Evolutionary conservation across 1,140 invertebrate species (phyloP), one percentile per base, ranked within the genome.

Genomic region (Apis mellifera): DNA sequence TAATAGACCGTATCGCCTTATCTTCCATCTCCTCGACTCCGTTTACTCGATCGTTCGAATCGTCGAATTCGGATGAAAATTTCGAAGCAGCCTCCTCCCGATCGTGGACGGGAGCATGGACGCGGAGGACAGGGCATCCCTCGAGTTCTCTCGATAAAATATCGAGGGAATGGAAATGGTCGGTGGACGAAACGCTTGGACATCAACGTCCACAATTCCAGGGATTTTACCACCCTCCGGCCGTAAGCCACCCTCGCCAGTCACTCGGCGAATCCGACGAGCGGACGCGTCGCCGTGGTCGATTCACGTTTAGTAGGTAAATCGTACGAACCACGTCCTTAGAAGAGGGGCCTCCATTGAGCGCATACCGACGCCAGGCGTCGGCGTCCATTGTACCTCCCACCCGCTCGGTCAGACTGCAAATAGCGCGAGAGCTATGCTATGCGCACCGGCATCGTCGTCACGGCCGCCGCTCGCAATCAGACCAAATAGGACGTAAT

Each of bases 401-500:
- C 64, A 21, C 73, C 55, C 54, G 32, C 64, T 62, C 26, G n/a
- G 23, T 8, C 62, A 68, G 69, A 79, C 84, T 90, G 85, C 90
- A 89, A 89, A 90, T 90, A 89, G 85, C 88, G 81, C 84, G 78
- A 82, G 79, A 85, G 85, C 77, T 77, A 75, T 77, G 74, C 84
- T 88, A 89, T 83, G 72, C 74, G 71, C 70, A 84, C 66, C 42
- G 64, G 80, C 83, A 85, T 79, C 89, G 84, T 85, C 89, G 84
- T 42, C 32, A 42, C 32, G 32, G 32, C 76, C 83, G 57, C 81
- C 73, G 85, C 78, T 90, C 87, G 86, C 89, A 92, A 91, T 82
- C 90, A 93, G 90, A 93, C 91, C 90, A 91, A 93, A 93, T 91
- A 90, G 92, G 82, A 91, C 88, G 88, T 88, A 90, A 91, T 91